phyloP scores from a whole-genome alignment of 2,888 invertebrate species.

The Aporophyla lueneburgensis region DNA sequence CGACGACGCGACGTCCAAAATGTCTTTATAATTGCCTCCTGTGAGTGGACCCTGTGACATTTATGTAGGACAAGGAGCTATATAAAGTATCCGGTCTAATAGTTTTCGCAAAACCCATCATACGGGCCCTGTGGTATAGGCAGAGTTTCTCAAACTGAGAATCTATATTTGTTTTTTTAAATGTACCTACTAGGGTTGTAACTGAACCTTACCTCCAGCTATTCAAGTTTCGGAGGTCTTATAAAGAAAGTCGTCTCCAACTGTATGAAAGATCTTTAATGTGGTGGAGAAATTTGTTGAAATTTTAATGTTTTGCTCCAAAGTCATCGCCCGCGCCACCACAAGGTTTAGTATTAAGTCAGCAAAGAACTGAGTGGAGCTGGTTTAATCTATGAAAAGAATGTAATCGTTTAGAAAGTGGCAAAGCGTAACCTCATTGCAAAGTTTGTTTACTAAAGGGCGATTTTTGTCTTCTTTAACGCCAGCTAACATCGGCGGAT shows the following conservation, averaged over 20 bases:
- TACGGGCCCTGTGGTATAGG: slow-evolving; percentile 48
- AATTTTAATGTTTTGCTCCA: background rate
- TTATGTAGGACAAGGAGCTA: too few species aligned
- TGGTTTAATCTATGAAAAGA: background rate
- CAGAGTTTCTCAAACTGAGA: slow-evolving; percentile 26
- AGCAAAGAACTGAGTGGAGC: background rate
- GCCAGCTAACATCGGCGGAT: background rate
- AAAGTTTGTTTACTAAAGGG: background rate
- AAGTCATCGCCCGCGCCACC: background rate
- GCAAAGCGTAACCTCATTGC: background rate
- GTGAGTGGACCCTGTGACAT: too few species aligned
- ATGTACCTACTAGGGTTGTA: background rate
- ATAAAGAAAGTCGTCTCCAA: background rate
- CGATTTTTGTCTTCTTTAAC: background rate
- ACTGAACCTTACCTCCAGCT: background rate
- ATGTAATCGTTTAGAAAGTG: background rate
- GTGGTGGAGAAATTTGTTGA: background rate
- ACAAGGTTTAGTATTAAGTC: background rate
- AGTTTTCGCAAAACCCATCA: slow-evolving; percentile 68
- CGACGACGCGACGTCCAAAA: too few species aligned
- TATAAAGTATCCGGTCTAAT: slow-evolving; percentile 68
- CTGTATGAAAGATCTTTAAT: background rate
- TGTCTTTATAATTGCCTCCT: too few species aligned
- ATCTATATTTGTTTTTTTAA: background rate
- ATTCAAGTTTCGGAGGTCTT: background rate